A percentile compares a stretch with the other conserved stretches of the same genome.
These are phyloP conservation scores for Polyploca ridens DNA, from an alignment of 2,888 invertebrate species.

Conservation along the genomic window DNA sequence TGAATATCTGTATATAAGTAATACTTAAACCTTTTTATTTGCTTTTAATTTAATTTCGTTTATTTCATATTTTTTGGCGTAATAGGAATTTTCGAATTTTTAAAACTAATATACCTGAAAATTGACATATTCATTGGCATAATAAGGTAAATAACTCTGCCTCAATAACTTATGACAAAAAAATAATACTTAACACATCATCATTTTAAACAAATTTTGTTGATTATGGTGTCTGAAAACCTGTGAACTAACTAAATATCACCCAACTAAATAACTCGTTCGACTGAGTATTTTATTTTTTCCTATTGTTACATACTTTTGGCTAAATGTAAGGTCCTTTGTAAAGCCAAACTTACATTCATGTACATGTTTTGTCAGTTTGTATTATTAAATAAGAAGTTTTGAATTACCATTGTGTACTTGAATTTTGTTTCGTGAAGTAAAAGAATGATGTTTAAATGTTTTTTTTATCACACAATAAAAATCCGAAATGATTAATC, in stretches of 20 bases:
- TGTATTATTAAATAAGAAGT: slow-evolving; percentile 19
- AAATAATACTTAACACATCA: not conserved
- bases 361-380: slow-evolving; percentile 22
- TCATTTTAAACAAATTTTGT: not conserved
- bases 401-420: slow-evolving; percentile 44
- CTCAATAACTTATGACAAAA: not conserved
- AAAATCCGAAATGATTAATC: too few species aligned
- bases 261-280: not conserved
- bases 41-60: slow-evolving; percentile 15
- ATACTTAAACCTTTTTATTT: not conserved
- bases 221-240: too few species aligned
- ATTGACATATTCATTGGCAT: not conserved
- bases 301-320: not conserved
- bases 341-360: not conserved
- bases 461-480: slow-evolving; percentile 33
- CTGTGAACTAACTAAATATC: too few species aligned
- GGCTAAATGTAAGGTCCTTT: not conserved
- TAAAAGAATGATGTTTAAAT: slow-evolving; percentile 63
- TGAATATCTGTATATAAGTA: not conserved
- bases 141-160: not conserved
- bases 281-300: not conserved
- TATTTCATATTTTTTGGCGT: slow-evolving; percentile 29
- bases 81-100: slow-evolving; percentile 30
- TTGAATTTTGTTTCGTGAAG: slow-evolving; percentile 61
- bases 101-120: not conserved